Percentiles rank a stretch among this genome's conserved stretches.
These are phyloP conservation scores for Dryas iulia DNA, from an alignment of 1,140 invertebrate species.

Conservation along the genomic window DNA sequence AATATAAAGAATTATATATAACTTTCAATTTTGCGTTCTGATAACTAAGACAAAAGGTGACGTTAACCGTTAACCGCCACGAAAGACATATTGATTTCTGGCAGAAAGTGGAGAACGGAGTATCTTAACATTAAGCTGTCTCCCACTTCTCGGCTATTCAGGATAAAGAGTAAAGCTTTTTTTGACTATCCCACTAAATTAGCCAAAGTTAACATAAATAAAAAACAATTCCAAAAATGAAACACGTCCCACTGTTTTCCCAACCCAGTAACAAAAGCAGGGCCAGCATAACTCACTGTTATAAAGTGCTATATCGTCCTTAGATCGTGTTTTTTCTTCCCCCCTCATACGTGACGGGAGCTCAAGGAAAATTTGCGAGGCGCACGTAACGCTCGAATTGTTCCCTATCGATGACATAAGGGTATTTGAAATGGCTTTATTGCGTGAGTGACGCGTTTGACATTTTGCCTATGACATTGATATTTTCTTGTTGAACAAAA, in stretches of 20 bases:
- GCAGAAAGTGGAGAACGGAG: too few species aligned
- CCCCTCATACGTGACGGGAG: conserved; percentile 34
- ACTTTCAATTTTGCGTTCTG: too few species aligned
- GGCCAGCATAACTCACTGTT: conserved; percentile 15
- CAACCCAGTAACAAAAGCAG: background rate
- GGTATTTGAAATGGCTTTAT: conserved; percentile 42
- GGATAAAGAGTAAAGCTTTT: too few species aligned
- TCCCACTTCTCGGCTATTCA: too few species aligned
- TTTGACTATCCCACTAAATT: too few species aligned
- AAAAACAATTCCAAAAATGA: background rate
- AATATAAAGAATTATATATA: too few species aligned
- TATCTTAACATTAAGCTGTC: too few species aligned
- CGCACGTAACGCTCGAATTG: conserved; percentile 54
- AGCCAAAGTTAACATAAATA: too few species aligned
- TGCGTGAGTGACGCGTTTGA: conserved; percentile 29
- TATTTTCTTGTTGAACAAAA: conserved; percentile 13
- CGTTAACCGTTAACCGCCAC: too few species aligned
- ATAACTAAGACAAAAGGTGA: too few species aligned
- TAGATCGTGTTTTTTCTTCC: conserved; percentile 30
- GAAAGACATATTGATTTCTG: too few species aligned
- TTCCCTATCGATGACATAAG: conserved; percentile 42
- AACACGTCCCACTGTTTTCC: background rate
- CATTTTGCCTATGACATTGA: conserved; percentile 23
- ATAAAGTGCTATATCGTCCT: conserved; percentile 26
- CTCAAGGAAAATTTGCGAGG: conserved; percentile 39